Percentiles rank a stretch among this genome's conserved stretches.
These are phyloP conservation scores for Holothuria leucospilota DNA, from an alignment of 53 echinoderm and acorn worm genomes.

Conservation along the genomic window DNA sequence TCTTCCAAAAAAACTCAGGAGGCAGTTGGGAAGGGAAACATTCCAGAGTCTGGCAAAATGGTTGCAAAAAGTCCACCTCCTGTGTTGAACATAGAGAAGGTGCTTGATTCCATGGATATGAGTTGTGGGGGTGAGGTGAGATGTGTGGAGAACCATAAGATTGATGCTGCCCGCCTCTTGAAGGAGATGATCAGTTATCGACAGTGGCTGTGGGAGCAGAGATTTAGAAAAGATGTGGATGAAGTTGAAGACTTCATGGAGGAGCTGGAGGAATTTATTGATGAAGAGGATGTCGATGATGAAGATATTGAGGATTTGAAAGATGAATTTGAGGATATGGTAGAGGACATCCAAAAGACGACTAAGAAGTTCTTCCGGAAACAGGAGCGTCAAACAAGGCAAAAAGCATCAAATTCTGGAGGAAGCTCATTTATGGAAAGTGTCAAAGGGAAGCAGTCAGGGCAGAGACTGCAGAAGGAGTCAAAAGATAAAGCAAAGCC, in stretches of 20 bases:
- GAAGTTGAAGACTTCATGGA: slow-evolving; percentile 90
- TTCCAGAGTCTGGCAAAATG: too few species aligned
- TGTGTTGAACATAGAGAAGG: slow-evolving; percentile 57
- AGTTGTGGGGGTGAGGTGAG: slow-evolving; percentile 81
- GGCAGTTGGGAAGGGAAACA: too few species aligned
- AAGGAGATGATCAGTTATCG: slow-evolving; percentile 86
- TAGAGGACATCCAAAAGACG: slow-evolving; percentile 88
- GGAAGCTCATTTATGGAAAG: background rate
- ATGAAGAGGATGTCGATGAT: slow-evolving; percentile 77
- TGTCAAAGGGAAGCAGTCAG: background rate
- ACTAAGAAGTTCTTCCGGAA: slow-evolving; percentile 68
- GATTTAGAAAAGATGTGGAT: slow-evolving; percentile 74
- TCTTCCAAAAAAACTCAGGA: too few species aligned
- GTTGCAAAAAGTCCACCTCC: background rate
- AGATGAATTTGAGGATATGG: slow-evolving; percentile 95
- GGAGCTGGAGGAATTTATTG: slow-evolving; percentile 87
- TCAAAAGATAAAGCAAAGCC: background rate
- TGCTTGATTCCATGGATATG: slow-evolving; percentile 77
- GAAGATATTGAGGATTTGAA: slow-evolving; percentile 85
- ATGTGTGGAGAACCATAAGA: slow-evolving; percentile 79
- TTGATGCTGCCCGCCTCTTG: slow-evolving; percentile 81
- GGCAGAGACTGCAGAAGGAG: background rate
- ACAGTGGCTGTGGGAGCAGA: slow-evolving; percentile 80
- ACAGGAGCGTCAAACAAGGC: slow-evolving; percentile 27
- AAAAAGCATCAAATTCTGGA: background rate